These are phyloP conservation scores for Cremastinae sp. DNA, from an alignment of 2,888 invertebrate genomes.

Conservation along the genomic window DNA sequence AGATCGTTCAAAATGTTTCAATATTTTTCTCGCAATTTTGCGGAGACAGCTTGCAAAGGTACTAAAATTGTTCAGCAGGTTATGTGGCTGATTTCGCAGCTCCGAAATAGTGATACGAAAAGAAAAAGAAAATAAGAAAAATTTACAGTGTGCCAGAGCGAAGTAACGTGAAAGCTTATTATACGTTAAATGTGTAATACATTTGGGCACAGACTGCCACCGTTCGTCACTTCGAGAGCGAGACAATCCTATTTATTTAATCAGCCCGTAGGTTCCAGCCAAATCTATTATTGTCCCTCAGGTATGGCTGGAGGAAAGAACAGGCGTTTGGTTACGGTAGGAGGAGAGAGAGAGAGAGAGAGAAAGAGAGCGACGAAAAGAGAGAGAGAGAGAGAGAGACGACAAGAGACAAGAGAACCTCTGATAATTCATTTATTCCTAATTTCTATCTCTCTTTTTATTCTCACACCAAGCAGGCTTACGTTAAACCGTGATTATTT, in stretches of 20 bases:
- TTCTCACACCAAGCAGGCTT: neutral
- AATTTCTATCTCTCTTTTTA: slow-evolving; percentile 9
- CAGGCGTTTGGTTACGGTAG: slow-evolving; percentile 52
- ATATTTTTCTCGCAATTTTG: no score
- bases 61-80: slow-evolving; percentile 61
- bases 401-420: slow-evolving; percentile 34
- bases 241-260: slow-evolving; percentile 79
- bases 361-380: slow-evolving; percentile 38
- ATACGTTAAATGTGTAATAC: slow-evolving; percentile 63
- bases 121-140: slow-evolving; percentile 23
- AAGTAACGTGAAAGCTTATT: slow-evolving; percentile 52
- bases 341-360: neutral
- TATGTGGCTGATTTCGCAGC: slow-evolving; percentile 62
- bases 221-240: slow-evolving; percentile 69
- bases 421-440: slow-evolving; percentile 44
- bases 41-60: neutral
- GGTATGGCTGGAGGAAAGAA: slow-evolving; percentile 78
- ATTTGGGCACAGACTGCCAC: slow-evolving; percentile 65
- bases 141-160: slow-evolving; percentile 45
- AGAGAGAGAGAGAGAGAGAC: slow-evolving; percentile 18
- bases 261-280: slow-evolving; percentile 80
- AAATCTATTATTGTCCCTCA: slow-evolving; percentile 80
- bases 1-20: no score
- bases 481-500: slow-evolving; percentile 10
- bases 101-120: slow-evolving; percentile 59